phyloP scores from a whole-genome alignment of 2,113 vertebrate genomes.

The Phrynosoma platyrhinos region DNA sequence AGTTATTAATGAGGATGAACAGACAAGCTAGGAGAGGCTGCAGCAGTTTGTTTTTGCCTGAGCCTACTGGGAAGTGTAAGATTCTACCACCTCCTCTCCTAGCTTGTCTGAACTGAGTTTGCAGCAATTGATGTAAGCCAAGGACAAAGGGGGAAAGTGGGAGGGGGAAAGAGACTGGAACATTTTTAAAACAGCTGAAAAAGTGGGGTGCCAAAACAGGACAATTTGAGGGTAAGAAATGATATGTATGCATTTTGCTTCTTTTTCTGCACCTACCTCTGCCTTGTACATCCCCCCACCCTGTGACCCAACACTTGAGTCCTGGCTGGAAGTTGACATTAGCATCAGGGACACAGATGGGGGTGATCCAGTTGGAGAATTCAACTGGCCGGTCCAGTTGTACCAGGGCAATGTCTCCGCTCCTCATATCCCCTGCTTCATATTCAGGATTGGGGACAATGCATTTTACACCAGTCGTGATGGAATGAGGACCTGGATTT shows the following conservation, averaged over 20 bases:
- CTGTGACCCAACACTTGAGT: slow-evolving; percentile 38
- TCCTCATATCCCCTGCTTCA: background rate
- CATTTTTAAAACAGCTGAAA: background rate
- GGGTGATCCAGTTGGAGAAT: background rate
- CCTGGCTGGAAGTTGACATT: slow-evolving; percentile 22
- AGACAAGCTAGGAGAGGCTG: too few species aligned
- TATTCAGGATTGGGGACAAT: slow-evolving; percentile 27
- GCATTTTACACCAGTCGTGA: background rate
- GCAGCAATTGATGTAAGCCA: too few species aligned
- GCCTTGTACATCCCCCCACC: slow-evolving; percentile 39
- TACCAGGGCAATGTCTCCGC: slow-evolving; percentile 42
- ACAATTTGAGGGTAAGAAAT: too few species aligned
- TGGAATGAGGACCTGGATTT: slow-evolving; percentile 9
- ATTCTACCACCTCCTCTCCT: too few species aligned
- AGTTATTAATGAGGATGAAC: too few species aligned
- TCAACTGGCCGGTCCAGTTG: slow-evolving; percentile 25
- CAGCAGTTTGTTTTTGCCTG: too few species aligned
- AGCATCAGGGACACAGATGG: slow-evolving; percentile 33
- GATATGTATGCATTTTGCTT: background rate
- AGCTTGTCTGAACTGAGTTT: too few species aligned
- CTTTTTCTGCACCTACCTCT: slow-evolving; percentile 42
- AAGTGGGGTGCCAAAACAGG: background rate
- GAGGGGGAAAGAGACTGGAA: too few species aligned
- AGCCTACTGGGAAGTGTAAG: too few species aligned
- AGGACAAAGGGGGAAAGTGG: too few species aligned